A percentile compares a stretch with the other conserved stretches of the same genome.
Evolutionary conservation across 1,140 invertebrate species (phyloP).

Genomic region (Eriocheir sinensis): DNA sequence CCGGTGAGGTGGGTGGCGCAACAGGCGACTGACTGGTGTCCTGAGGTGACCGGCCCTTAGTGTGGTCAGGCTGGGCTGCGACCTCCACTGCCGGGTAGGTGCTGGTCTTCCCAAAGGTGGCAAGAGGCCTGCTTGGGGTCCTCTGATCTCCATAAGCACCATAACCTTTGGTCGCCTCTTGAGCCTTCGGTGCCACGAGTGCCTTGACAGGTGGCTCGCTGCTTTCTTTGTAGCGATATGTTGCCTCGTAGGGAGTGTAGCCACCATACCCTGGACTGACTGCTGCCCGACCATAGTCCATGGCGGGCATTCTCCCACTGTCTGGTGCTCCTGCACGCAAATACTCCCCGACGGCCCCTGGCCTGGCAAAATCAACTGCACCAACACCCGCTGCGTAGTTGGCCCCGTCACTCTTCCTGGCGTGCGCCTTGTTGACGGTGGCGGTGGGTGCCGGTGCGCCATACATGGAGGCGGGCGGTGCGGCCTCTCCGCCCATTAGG

Average conservation of each 20-base stretch:
- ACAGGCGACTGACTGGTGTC: not conserved
- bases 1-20: slow-evolving; percentile 15
- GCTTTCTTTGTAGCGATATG: slow-evolving; percentile 58
- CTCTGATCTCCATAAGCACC: slow-evolving; percentile 66
- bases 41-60: slow-evolving; percentile 26
- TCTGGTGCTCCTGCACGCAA: slow-evolving; percentile 20
- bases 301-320: slow-evolving; percentile 37
- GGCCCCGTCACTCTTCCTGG: slow-evolving; percentile 69
- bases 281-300: slow-evolving; percentile 57
- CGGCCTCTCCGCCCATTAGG: slow-evolving; percentile 64
- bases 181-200: slow-evolving; percentile 22
- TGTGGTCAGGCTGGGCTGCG: not conserved
- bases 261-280: slow-evolving; percentile 45
- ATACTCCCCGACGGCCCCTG: slow-evolving; percentile 36
- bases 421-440: slow-evolving; percentile 55
- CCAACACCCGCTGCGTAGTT: slow-evolving; percentile 37
- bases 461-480: slow-evolving; percentile 70
- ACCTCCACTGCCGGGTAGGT: slow-evolving; percentile 42
- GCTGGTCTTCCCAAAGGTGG: slow-evolving; percentile 74
- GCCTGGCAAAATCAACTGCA: slow-evolving; percentile 1
- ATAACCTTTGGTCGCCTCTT: slow-evolving; percentile 61
- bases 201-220: slow-evolving; percentile 30
- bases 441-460: slow-evolving; percentile 55
- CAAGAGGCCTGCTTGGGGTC: slow-evolving; percentile 66
- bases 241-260: slow-evolving; percentile 66